Percentiles rank a stretch among this genome's conserved stretches.
phyloP scores from a whole-genome alignment of 2,113 vertebrate species.

The Ploceus nigricollis region DNA sequence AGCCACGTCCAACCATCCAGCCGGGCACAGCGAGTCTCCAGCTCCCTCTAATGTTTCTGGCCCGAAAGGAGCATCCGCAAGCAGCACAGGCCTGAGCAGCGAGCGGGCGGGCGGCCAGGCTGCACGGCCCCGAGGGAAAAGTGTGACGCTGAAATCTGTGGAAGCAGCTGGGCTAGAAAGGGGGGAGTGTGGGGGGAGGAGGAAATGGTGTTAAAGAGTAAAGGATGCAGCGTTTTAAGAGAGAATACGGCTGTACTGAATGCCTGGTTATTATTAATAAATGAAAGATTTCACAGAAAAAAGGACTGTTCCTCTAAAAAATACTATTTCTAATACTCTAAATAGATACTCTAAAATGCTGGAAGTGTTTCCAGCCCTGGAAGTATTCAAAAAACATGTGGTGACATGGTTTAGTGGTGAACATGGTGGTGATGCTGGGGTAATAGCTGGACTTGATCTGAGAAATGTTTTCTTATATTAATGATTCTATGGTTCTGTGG shows the following conservation, averaged over 20 bases:
- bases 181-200: too few relatives aligned
- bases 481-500: not conserved
- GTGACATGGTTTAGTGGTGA: not conserved
- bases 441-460: not conserved
- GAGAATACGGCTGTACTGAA: rapidly evolving
- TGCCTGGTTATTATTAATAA: not conserved
- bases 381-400: not conserved
- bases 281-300: not conserved
- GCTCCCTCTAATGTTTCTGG: conserved; percentile 47
- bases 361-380: not conserved
- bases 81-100: not conserved
- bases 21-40: not conserved
- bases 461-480: not conserved
- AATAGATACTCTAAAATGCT: not conserved
- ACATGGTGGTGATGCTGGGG: not conserved
- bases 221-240: not conserved
- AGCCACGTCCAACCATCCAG: not conserved
- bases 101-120: not conserved
- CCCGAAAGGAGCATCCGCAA: not conserved
- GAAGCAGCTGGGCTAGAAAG: not conserved
- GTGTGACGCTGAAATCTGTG: rapidly evolving
- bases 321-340: not conserved
- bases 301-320: not conserved
- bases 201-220: not conserved
- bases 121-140: not conserved